Percentiles rank a stretch among this genome's conserved stretches.
These are phyloP conservation scores for Petromus typicus DNA, from an alignment of 2,113 vertebrate species.

Conservation along the genomic window DNA sequence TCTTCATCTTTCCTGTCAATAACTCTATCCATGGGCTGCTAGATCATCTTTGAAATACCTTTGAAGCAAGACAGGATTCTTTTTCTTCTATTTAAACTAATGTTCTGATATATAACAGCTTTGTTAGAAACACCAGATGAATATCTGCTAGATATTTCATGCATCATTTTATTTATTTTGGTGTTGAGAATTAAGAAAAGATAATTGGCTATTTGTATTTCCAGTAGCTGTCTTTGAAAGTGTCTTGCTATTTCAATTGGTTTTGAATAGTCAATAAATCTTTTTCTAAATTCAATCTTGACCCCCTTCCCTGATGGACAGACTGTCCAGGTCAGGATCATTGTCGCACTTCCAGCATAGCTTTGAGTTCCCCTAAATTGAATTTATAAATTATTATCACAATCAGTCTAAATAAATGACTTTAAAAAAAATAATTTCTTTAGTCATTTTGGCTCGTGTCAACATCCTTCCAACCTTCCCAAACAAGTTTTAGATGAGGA, in stretches of 20 bases:
- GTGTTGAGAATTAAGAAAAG: neutral
- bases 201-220: neutral
- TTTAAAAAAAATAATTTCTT: constrained; percentile 4
- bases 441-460: constrained; percentile 36
- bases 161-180: constrained; percentile 53
- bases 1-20: constrained; percentile 59
- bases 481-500: constrained; percentile 55
- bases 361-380: neutral
- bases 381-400: neutral
- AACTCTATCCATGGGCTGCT: neutral
- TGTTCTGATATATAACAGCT: neutral
- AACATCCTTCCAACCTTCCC: neutral
- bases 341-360: no score
- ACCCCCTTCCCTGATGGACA: neutral
- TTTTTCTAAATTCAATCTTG: neutral
- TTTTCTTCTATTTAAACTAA: neutral
- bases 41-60: constrained; percentile 65
- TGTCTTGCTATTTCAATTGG: neutral
- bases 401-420: constrained; percentile 28
- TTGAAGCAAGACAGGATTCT: constrained; percentile 32
- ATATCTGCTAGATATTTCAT: neutral
- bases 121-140: neutral
- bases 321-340: neutral
- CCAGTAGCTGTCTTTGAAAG: neutral
- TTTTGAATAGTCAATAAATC: constrained; percentile 23